Conservation (phyloP, 2,113 vertebrate species). For the Ctenomys sociabilis region DNA sequence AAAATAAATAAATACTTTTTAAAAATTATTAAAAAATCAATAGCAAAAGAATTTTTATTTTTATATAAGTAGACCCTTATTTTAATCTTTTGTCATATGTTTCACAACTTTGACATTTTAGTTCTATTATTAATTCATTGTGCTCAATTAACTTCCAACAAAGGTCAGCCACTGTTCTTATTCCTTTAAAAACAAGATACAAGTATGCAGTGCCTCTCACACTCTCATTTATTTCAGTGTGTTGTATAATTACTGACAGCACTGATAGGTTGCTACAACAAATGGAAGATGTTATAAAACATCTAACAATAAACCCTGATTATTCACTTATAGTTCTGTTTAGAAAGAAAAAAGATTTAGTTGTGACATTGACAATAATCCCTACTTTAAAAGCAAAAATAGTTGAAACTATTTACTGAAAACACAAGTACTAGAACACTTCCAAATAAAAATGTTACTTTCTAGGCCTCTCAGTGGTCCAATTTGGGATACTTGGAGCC, state of each 20-base stretch:
- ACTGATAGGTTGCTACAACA: neutral
- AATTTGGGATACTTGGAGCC: neutral
- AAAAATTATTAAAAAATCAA: neutral
- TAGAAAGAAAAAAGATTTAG: conserved; percentile 25
- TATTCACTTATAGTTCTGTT: neutral
- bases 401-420: conserved; percentile 34
- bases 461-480: neutral
- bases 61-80: neutral
- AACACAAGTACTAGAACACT: conserved; percentile 3
- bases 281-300: conserved; percentile 33
- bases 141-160: conserved; percentile 48
- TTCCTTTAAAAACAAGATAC: conserved; percentile 6
- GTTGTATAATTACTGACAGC: conserved; percentile 53
- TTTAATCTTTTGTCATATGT: conserved; percentile 42
- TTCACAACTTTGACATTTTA: conserved; percentile 65
- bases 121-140: conserved; percentile 59
- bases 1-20: no score
- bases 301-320: conserved; percentile 17
- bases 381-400: neutral
- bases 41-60: conserved; percentile 40
- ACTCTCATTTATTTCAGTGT: conserved; percentile 21
- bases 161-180: conserved; percentile 29
- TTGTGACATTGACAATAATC: conserved; percentile 15
- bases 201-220: neutral
- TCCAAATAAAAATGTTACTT: conserved; percentile 45